Percentiles rank a stretch among this genome's conserved stretches.
phyloP scores from a whole-genome alignment of 2,797 vertebrate genomes.

The Sibirionetta formosa region DNA sequence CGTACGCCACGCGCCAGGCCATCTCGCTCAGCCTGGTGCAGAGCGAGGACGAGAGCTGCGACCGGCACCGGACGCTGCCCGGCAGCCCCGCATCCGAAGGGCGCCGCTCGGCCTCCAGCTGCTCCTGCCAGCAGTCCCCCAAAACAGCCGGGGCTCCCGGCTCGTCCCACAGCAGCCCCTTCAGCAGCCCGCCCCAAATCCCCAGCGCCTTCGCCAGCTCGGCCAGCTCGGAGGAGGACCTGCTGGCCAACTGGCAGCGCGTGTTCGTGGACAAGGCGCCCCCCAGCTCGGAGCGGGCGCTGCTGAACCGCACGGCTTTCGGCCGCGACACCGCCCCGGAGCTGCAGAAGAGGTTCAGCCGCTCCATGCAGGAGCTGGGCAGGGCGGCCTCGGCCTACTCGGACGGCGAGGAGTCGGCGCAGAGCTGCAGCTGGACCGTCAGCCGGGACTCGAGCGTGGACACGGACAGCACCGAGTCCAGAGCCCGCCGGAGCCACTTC shows the following conservation, averaged over 20 bases:
- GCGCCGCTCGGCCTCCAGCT: slow-evolving; percentile 64
- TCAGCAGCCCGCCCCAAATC: slow-evolving; percentile 82
- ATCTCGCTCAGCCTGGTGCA: slow-evolving; percentile 96
- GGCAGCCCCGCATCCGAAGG: slow-evolving; percentile 87
- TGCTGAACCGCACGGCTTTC: slow-evolving; percentile 91
- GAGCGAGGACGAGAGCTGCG: slow-evolving; percentile 82
- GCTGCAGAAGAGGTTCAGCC: slow-evolving; percentile 83
- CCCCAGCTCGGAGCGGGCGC: slow-evolving; percentile 77
- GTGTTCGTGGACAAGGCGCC: slow-evolving; percentile 95
- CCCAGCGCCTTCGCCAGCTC: slow-evolving; percentile 91
- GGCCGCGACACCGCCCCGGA: slow-evolving; percentile 87
- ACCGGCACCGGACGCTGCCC: slow-evolving; percentile 80
- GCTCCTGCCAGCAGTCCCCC: slow-evolving; percentile 71
- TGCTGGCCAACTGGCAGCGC: slow-evolving; percentile 95
- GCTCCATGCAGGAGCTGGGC: slow-evolving; percentile 80
- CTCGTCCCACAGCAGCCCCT: slow-evolving; percentile 89
- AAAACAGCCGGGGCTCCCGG: slow-evolving; percentile 58
- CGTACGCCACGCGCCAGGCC: slow-evolving; percentile 95
- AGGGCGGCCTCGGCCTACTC: slow-evolving; percentile 83
- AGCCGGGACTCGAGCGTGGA: slow-evolving; percentile 90
- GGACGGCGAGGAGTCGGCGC: slow-evolving; percentile 88
- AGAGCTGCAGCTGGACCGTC: slow-evolving; percentile 86
- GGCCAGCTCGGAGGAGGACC: slow-evolving; percentile 93
- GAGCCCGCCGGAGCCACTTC: slow-evolving; percentile 76
- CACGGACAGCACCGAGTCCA: slow-evolving; percentile 86